Base-by-base conservation (phyloP, 1,140 invertebrate species). In the Saxidomus purpurata region DNA sequence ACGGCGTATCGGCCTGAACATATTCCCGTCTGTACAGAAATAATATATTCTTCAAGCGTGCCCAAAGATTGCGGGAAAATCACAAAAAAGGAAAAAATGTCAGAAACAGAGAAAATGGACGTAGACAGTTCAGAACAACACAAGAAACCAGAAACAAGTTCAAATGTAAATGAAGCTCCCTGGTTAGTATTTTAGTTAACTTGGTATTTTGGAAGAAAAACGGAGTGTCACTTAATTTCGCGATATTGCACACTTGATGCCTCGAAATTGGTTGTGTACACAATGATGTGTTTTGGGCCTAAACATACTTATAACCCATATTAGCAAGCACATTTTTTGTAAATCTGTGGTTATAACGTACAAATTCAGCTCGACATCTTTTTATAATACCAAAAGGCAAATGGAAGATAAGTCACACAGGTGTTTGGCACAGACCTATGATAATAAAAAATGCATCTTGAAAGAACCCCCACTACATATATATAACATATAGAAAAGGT, bases 101-200 rank as follows among this genome's bases (percentile, higher is more conserved):
- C 89, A 74, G 88, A 67, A n/a, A 15, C 4, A 43, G 92, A 92
- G 71, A 74, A 74, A 22, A 92, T 91, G 92, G 90, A 91, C 6
- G 77, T 90, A 8, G 76, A 79, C 3, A n/a, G 19, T 55, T 13
- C 87, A 13, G 76, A 28, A 22, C 67, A 81, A 63, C 31, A 19
- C 38, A 49, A 74, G 36, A 84, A 84, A 63, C 43, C 81, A 59
- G 61, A 67, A 28, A n/a, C 71, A 15, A 86, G 81, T 79, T 47
- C 85, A 38, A 31, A 28, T 47, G 47, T 67, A 17, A 91, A 89
- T 86, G 92, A 93, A 86, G 17, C 82, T 38, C 92, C 92, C 22
- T 93, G 92, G 92, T 92, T 81, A 71, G 52, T n/a, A n/a, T n/a
- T 74, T 55, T 13, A 11, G 28, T 28, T 25, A 63, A 6, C 19